Conservation (phyloP, 2,888 invertebrate genomes). For the Hypsopygia costalis region DNA sequence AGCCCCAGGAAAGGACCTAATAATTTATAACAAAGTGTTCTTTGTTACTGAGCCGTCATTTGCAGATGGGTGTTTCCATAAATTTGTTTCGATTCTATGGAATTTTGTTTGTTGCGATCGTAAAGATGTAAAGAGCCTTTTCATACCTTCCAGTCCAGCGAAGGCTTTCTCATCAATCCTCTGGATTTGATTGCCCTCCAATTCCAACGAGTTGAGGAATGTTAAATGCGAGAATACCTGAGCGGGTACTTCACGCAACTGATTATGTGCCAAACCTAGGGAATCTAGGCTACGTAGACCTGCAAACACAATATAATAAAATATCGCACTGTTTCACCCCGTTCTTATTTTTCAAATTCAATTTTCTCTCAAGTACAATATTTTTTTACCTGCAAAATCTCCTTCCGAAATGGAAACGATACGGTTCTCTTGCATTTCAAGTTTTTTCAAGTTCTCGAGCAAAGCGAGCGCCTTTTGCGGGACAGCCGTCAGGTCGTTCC, state of each 20-base stretch:
- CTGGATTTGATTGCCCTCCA: conserved; percentile 92
- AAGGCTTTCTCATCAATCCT: conserved; percentile 92
- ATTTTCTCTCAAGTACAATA: background rate
- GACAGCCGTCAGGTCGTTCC: conserved; percentile 87
- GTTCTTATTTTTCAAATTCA: no score
- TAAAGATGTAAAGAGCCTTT: no score
- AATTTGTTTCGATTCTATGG: no score
- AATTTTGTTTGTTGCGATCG: background rate
- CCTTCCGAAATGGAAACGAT: conserved; percentile 89
- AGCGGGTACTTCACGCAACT: conserved; percentile 87
- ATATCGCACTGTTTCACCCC: no score
- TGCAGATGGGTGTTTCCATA: no score
- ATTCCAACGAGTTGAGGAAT: conserved; percentile 91
- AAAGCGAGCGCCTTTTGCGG: conserved; percentile 91
- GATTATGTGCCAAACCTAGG: conserved; percentile 92
- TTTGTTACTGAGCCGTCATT: no score
- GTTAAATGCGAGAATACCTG: conserved; percentile 91
- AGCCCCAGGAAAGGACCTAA: no score
- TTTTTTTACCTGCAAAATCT: conserved; percentile 88
- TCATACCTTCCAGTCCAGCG: conserved; percentile 90
- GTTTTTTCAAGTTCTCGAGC: conserved; percentile 89
- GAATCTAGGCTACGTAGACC: conserved; percentile 91
- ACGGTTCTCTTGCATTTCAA: conserved; percentile 93
- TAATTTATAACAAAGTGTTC: no score
- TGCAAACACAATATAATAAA: conserved; percentile 38